These are phyloP conservation scores for Macrocentrus cingulum DNA, from an alignment of 1,140 invertebrate genomes.

Conservation along the genomic window DNA sequence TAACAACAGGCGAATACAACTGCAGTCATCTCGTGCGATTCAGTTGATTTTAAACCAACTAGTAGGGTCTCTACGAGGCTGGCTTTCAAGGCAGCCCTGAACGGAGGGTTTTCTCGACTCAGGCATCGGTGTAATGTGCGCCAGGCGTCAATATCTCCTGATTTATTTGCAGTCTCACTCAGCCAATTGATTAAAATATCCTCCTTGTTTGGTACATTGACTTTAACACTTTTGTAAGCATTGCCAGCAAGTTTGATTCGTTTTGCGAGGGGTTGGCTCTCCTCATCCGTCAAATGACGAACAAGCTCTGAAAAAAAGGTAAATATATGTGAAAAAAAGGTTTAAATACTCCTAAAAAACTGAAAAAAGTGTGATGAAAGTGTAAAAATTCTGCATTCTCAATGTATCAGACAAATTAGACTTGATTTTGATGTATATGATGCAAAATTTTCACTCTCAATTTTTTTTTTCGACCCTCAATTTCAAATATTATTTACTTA, in stretches of 20 bases:
- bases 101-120: conserved; percentile 1
- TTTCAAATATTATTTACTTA: too few relatives aligned
- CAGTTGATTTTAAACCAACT: conserved; percentile 25
- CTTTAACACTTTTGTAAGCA: conserved; percentile 33
- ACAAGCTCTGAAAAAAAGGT: conserved; percentile 37
- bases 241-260: conserved; percentile 51
- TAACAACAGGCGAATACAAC: conserved; percentile 30
- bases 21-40: not conserved
- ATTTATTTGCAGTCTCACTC: conserved; percentile 19
- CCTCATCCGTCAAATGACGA: conserved; percentile 24
- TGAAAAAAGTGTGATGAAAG: too few relatives aligned
- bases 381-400: too few relatives aligned
- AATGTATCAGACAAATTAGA: too few relatives aligned
- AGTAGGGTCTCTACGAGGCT: conserved; percentile 31
- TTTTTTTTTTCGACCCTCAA: too few relatives aligned
- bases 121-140: conserved; percentile 36
- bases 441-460: too few relatives aligned
- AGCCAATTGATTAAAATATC: conserved; percentile 41
- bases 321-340: too few relatives aligned
- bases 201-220: conserved; percentile 37
- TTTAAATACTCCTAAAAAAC: too few relatives aligned
- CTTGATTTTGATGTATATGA: too few relatives aligned
- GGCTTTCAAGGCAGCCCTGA: conserved; percentile 29
- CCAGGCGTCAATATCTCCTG: conserved; percentile 25
- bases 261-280: conserved; percentile 39